Conservation (phyloP, 2,888 invertebrate genomes). For the Ectemnius cavifrons region DNA sequence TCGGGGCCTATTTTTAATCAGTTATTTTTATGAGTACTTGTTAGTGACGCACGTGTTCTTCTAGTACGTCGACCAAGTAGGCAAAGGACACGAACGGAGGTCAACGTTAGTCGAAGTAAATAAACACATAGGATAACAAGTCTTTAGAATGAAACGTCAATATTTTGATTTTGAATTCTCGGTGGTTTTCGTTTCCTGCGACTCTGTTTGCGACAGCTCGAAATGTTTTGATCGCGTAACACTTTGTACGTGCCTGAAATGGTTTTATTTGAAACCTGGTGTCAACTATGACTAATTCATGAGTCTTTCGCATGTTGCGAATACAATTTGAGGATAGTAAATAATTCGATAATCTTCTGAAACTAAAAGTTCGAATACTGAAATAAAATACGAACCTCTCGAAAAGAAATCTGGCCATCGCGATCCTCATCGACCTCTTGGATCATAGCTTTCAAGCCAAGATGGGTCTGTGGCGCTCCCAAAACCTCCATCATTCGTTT, state of each 20-base stretch:
- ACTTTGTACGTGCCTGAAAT: neutral
- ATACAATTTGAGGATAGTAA: neutral
- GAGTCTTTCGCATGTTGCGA: neutral
- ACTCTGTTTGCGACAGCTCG: too few relatives aligned
- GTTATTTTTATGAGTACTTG: neutral
- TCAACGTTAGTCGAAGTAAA: too few relatives aligned
- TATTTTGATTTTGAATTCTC: too few relatives aligned
- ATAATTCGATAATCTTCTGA: too few relatives aligned
- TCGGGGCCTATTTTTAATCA: neutral
- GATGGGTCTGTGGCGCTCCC: slow-evolving; percentile 96
- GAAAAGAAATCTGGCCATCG: slow-evolving; percentile 92
- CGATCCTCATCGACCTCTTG: slow-evolving; percentile 92
- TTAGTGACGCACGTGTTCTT: neutral
- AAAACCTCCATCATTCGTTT: slow-evolving; percentile 98
- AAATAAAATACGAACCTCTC: slow-evolving; percentile 82
- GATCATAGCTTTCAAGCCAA: slow-evolving; percentile 97
- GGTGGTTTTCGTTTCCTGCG: too few relatives aligned
- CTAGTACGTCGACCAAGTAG: too few relatives aligned
- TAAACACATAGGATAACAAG: too few relatives aligned
- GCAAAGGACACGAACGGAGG: too few relatives aligned
- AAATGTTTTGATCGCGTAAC: neutral
- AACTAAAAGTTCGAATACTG: too few relatives aligned
- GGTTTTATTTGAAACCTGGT: neutral
- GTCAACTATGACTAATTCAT: neutral
- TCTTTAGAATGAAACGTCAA: too few relatives aligned